phyloP scores from a whole-genome alignment of 1,140 invertebrate genomes.

The Drosophila hydei region DNA sequence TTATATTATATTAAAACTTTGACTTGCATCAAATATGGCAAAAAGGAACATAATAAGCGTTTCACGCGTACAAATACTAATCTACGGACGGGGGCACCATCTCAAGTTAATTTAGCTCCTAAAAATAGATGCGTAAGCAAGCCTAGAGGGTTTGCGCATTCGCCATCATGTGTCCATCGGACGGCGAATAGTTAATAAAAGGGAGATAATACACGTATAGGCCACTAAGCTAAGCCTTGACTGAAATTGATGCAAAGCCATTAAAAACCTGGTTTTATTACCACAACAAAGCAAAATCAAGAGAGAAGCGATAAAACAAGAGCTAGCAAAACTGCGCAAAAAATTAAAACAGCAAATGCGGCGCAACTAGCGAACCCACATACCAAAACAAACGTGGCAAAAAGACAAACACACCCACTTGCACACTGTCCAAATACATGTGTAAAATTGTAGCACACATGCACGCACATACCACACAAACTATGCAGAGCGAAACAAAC shows the following conservation, averaged over 20 bases:
- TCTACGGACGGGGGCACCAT: conserved; percentile 41
- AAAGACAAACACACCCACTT: conserved; percentile 25
- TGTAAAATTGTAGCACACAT: conserved; percentile 8
- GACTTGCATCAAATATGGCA: too few relatives aligned
- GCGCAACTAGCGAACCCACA: conserved; percentile 56
- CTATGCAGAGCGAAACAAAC: conserved; percentile 68
- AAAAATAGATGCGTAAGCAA: conserved; percentile 56
- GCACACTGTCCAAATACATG: neutral
- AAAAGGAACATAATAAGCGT: too few relatives aligned
- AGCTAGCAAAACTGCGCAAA: conserved; percentile 28
- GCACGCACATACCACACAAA: conserved; percentile 38
- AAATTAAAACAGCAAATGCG: conserved; percentile 37
- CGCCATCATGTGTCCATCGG: conserved; percentile 52
- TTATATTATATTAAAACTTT: too few relatives aligned
- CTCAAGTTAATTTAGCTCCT: conserved; percentile 48
- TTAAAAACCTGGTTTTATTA: conserved; percentile 72
- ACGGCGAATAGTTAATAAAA: conserved; percentile 44
- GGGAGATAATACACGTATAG: conserved; percentile 33
- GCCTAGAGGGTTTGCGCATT: conserved; percentile 14
- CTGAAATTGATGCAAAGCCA: conserved; percentile 31
- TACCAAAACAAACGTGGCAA: conserved; percentile 71
- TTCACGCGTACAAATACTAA: conserved; percentile 19
- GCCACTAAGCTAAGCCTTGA: conserved; percentile 41
- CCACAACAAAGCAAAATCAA: conserved; percentile 46
- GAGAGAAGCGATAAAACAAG: conserved; percentile 57